Base-by-base conservation (phyloP, 2,888 invertebrate species). In the Petrolisthes cinctipes region DNA sequence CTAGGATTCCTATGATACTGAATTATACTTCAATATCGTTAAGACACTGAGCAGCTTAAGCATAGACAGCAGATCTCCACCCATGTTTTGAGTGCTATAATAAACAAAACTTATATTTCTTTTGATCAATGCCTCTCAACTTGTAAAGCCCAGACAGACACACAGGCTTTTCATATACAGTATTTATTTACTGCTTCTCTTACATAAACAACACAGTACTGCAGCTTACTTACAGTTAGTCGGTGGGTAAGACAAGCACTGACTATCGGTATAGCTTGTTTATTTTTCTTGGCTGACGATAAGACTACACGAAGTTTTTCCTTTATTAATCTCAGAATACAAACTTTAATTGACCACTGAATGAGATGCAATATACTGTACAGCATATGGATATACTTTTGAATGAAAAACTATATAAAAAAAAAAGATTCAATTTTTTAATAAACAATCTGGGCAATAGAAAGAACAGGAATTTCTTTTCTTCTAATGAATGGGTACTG, bases 141-240 rank as follows among this genome's bases (percentile, higher is more conserved):
- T 9, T n/a, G 7, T 73, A 20, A 73, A 14, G 14, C 11, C 66
- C 11, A 14, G 11, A 66, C 14, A 14, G 11, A 14, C n/a, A n/a
- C n/a, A 14, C 14, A 4, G 11, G 73, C 73, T 73, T n/a, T 20
- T 11, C 23, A n/a, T 73, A 7, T 17, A 7, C n/a, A 73, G 17
- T 73, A 20, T 20, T 73, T 23, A 17, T 73, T 20, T 37, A 73
- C 73, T 73, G 73, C 9, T 73, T 23, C 9, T 73, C 73, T 37
- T 37, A 37, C 37, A 66, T 14, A 66, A n/a, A 11, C 11, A 66
- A 66, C n/a, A 66, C n/a, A 73, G 23, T 73, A 23, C 73, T 20
- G 73, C 73, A 73, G 73, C 73, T 73, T 73, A 73, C 73, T 73
- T 73, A 73, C 17, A 73, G n/a, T 73, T 73, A 20, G 73, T 73